phyloP scores from a whole-genome alignment of 1,140 invertebrate species.

The Hylaeus volcanicus region DNA sequence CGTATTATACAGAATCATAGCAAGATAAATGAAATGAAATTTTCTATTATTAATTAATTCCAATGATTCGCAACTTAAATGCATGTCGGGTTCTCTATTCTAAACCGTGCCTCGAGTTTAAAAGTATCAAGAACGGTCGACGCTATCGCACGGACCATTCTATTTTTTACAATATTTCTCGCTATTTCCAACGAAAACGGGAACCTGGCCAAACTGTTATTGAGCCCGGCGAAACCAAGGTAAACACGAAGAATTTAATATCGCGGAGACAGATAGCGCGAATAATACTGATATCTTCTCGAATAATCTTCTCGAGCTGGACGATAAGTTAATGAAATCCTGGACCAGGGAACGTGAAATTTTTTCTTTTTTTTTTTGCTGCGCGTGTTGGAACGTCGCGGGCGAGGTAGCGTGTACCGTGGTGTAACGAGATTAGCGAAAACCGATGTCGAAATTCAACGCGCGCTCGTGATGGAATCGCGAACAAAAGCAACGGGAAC shows the following conservation, averaged over 20 bases:
- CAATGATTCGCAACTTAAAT: no score
- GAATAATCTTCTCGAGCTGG: no score
- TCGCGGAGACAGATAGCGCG: neutral
- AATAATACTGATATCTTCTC: neutral
- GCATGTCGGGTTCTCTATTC: no score
- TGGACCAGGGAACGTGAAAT: neutral
- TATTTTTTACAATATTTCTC: neutral
- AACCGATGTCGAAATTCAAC: neutral
- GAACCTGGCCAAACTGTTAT: neutral
- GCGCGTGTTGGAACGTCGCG: no score
- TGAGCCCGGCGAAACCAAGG: neutral
- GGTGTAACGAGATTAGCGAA: neutral
- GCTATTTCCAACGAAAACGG: neutral
- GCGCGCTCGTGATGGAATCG: neutral
- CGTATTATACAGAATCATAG: no score
- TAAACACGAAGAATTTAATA: slow-evolving; percentile 13
- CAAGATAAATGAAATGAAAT: no score
- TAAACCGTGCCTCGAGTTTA: no score
- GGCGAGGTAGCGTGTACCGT: no score
- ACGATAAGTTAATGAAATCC: no score
- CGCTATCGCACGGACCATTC: no score
- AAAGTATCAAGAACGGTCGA: no score
- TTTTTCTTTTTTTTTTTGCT: neutral
- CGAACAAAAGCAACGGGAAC: neutral
- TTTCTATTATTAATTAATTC: no score